Conservation (phyloP, 2,113 vertebrate genomes). For the Caranx ignobilis region DNA sequence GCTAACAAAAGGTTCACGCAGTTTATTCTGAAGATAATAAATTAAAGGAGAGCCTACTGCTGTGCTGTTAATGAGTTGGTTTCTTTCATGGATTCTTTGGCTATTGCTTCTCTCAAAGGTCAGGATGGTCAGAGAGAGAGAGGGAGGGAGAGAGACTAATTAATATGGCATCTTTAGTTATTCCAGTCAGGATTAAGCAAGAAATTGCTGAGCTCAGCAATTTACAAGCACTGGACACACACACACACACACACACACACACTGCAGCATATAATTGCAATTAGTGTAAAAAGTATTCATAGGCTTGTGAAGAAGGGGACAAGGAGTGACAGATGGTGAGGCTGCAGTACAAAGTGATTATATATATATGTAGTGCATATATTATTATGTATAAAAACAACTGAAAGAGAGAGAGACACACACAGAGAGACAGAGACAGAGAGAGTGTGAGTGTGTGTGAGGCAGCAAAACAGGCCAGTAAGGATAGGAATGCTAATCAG, state of each 20-base stretch:
- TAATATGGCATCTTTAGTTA: conserved; percentile 33
- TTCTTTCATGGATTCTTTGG: too few relatives aligned
- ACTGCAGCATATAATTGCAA: conserved; percentile 46
- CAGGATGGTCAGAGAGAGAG: background rate
- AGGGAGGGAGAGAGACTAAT: background rate
- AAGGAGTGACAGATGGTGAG: conserved; percentile 18
- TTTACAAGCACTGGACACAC: background rate
- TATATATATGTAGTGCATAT: conserved; percentile 28
- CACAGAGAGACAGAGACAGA: background rate
- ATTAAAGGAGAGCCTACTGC: background rate
- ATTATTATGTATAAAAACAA: conserved; percentile 16
- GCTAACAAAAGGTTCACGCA: background rate
- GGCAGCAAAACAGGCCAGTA: conserved; percentile 24
- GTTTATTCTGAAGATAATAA: background rate
- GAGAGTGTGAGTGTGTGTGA: conserved; percentile 2
- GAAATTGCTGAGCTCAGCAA: conserved; percentile 40
- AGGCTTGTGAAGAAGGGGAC: conserved; percentile 2
- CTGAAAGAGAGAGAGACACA: background rate
- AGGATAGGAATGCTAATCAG: conserved; percentile 68
- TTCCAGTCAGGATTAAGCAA: conserved; percentile 46
- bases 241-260: background rate
- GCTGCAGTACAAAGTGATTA: conserved; percentile 39
- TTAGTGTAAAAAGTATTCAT: conserved; percentile 25
- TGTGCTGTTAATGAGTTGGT: too few relatives aligned
- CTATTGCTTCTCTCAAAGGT: background rate